These are phyloP conservation scores for Hylaea fasciaria DNA, from an alignment of 2,888 invertebrate species.

Conservation along the genomic window DNA sequence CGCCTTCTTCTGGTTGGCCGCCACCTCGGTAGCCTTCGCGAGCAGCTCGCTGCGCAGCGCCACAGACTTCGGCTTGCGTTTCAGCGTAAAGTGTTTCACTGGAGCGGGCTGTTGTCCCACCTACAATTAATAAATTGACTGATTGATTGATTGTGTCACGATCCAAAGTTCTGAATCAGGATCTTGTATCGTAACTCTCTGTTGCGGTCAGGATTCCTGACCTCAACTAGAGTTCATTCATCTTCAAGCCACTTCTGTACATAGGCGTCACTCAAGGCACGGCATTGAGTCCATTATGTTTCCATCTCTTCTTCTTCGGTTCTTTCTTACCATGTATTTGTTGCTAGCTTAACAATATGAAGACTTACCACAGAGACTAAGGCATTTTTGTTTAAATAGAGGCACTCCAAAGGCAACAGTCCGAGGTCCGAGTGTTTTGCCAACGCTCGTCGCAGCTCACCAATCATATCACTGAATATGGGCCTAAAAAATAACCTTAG, in stretches of 20 bases:
- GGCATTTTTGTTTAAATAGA: conserved; percentile 97
- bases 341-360: no score
- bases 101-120: conserved; percentile 93
- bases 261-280: not conserved
- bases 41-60: conserved; percentile 94
- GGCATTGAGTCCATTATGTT: not conserved
- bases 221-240: no score
- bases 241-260: not conserved
- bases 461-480: conserved; percentile 95
- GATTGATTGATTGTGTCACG: no score
- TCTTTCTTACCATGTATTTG: no score
- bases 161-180: no score
- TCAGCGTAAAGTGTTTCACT: conserved; percentile 95
- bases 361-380: conserved; percentile 91
- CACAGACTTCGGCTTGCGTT: conserved; percentile 97
- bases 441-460: conserved; percentile 92
- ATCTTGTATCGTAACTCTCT: no score
- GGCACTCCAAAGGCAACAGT: conserved; percentile 97
- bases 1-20: conserved; percentile 94
- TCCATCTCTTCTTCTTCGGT: no score
- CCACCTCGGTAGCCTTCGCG: conserved; percentile 96
- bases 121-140: no score
- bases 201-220: no score
- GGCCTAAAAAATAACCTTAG: conserved; percentile 86
- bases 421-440: conserved; percentile 93